Base-by-base conservation (phyloP, 2,113 vertebrate genomes). In the Columba livia region DNA sequence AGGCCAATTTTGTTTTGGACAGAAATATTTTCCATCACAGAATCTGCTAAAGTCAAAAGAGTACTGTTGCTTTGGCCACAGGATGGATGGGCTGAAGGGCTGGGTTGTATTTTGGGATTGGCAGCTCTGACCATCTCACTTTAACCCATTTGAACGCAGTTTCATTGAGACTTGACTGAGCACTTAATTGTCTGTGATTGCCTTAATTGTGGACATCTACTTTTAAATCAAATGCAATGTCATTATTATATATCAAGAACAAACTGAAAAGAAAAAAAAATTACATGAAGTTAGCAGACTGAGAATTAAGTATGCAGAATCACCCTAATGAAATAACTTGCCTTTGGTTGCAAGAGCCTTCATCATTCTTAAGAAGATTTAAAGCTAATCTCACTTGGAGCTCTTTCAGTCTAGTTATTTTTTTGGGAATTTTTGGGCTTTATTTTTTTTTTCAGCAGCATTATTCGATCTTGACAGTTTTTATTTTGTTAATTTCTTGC, bases 361-460 rank as follows among this genome's bases (percentile, higher is more conserved):
- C 92, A 75, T 93, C 70, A 28, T 81, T 79, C 71, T 80, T 94
- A 94, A 95, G 95, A 93, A 94, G 96, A 97, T 97, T 97, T 96
- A 94, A 93, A 82, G 65, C 44, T 97, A 97, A 97, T 95, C 93
- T 92, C 79, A 89, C 85, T 90, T 78, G 58, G 77, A 94, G 87
- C 67, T 80, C 40, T 87, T 97, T 96, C 85, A 91, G 81, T 88
- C 71, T 83, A 93, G 81, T 93, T 91, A 88, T 82, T 94, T 96
- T 96, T 95, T 83, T 1, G 1, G 32, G 21, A 83, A 79, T 85
- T 87, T 94, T 54, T 3, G 3, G 58, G 32, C 58, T 93, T 96
- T 54, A 47, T 85, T 75, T 93, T 85, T 88, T 38, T 91, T 92
- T 91, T 85, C 84, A 94, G 65, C 83, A 92, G 86, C 89, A 93